Evolutionary conservation across 2,113 vertebrate genomes (phyloP).

Genomic region (Vulpes vulpes): DNA sequence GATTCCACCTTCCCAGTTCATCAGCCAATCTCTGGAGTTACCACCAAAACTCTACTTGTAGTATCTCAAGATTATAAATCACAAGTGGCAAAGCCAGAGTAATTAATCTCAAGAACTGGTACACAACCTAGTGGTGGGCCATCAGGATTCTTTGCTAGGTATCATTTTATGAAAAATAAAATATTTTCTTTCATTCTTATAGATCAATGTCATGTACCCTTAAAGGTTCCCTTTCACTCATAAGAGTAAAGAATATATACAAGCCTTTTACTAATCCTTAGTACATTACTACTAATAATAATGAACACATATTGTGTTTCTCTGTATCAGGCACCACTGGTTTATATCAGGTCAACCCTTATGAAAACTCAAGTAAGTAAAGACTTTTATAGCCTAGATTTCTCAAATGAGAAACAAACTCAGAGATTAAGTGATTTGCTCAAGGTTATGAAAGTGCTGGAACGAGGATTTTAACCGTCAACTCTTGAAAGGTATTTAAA

Average conservation of each 20-base stretch:
- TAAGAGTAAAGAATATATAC: background rate
- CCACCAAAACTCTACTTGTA: background rate
- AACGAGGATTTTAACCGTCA: background rate
- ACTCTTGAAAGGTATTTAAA: background rate
- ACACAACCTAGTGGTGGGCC: background rate
- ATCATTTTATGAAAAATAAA: background rate
- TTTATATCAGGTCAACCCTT: background rate
- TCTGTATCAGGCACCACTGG: background rate
- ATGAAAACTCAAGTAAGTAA: background rate
- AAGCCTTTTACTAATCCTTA: background rate
- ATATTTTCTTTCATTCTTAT: background rate
- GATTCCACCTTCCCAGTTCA: background rate
- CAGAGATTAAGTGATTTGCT: background rate
- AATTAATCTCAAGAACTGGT: background rate
- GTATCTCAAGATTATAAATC: background rate
- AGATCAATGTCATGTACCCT: background rate
- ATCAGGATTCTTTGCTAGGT: background rate
- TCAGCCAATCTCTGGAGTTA: background rate
- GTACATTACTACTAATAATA: background rate
- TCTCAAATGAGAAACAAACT: background rate
- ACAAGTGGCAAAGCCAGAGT: background rate
- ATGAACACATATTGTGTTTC: background rate
- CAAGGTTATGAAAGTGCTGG: background rate
- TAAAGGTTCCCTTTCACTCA: background rate
- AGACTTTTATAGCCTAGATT: background rate